These are phyloP conservation scores for Actinia equina DNA, from an alignment of 64 coral and sea anemone genomes.

Conservation along the genomic window DNA sequence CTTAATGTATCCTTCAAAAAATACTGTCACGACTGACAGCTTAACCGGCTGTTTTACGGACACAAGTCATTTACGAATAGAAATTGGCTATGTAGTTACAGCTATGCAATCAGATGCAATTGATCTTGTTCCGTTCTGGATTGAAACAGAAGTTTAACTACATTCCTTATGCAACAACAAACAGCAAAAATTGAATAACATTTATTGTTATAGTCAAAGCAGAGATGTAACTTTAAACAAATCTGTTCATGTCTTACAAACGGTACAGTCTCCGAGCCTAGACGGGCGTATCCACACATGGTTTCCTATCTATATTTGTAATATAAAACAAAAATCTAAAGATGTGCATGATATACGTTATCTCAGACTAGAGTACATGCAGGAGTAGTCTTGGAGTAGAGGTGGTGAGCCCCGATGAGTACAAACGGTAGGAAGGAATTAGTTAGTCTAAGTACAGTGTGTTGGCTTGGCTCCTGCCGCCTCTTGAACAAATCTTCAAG, in stretches of 20 bases:
- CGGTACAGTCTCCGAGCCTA: too few relatives aligned
- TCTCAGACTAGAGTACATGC: background rate
- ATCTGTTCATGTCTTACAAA: background rate
- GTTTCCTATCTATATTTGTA: background rate
- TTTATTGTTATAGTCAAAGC: background rate
- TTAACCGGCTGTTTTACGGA: too few relatives aligned
- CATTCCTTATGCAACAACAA: background rate
- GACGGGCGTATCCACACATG: background rate
- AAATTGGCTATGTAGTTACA: background rate
- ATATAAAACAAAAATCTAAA: background rate
- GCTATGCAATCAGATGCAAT: background rate
- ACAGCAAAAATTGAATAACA: background rate
- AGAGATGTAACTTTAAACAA: background rate
- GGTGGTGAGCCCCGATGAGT: background rate
- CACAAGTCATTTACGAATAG: background rate
- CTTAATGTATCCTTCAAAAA: too few relatives aligned
- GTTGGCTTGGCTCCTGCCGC: background rate
- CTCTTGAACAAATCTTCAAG: background rate
- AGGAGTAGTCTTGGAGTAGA: background rate
- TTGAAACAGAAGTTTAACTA: background rate
- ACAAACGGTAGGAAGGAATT: slow-evolving; percentile 12
- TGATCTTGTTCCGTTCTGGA: background rate
- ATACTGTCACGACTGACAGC: too few relatives aligned
- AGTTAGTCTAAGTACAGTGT: background rate
- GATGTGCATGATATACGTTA: background rate